Base-by-base conservation (phyloP, 2,797 vertebrate genomes). In the Artibeus jamaicensis region DNA sequence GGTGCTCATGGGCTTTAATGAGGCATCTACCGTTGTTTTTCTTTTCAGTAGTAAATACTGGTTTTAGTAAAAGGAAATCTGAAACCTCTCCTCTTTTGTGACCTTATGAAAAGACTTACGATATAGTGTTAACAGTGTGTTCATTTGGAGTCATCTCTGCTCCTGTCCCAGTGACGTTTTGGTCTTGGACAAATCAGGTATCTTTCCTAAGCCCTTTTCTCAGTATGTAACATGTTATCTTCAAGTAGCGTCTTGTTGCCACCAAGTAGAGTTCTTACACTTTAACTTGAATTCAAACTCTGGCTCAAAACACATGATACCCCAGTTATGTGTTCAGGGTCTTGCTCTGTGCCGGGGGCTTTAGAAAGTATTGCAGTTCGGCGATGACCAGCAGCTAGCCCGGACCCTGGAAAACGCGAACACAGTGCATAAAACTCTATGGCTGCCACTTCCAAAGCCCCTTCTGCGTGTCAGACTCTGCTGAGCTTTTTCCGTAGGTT, bases 211-310 rank as follows among this genome's bases (percentile, higher is more conserved):
- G 34, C 32, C 21, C 22, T 86, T 77, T 65, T 34, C 57, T 2
- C 34, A 22, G 0, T 10, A 85, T 77, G 71, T 34, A n/a, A 21
- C 42, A 46, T 26, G 46, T 62, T 78, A n/a, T 26, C 67, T 92
- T 82, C 57, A 87, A 91, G 4, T 78, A 50, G 50, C 9, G 78
- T 37, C 50, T 87, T 82, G 24, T 74, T 94, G 14, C 62, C 15
- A 48, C 18, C 50, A 57, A 46, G 18, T 65, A 87, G 77, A 29
- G 26, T 76, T 67, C 68, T 92, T 68, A 59, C 37, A 44, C 48
- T 78, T 78, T 34, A 62, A 48, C 92, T 86, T 88, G 39, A 92
- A 95, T 42, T 95, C 55, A 55, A 12, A 94, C 16, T 90, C 67
- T 62, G 59, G 92, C 18, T 91, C 48, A 74, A 74, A 86, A 86